Evolutionary conservation across 2,113 vertebrate genomes (phyloP).

Genomic region (Ictalurus punctatus): DNA sequence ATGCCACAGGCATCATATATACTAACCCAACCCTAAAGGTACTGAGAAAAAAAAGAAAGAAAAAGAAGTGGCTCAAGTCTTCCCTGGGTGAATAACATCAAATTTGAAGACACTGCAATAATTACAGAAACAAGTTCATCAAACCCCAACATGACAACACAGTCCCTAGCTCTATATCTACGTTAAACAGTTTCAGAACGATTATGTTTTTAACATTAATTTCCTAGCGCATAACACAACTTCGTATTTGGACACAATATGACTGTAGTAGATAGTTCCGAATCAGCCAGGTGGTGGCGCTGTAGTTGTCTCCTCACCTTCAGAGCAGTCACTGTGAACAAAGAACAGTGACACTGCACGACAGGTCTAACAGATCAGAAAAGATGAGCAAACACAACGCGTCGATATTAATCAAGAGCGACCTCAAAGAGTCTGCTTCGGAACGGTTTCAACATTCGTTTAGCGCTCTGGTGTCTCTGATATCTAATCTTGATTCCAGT

Average conservation of each 20-base stretch:
- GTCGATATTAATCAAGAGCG: background rate
- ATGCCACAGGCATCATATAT: background rate
- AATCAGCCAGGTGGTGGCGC: conserved; percentile 23
- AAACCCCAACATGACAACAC: background rate
- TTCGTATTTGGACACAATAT: background rate
- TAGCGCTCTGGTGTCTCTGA: background rate
- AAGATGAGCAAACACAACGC: background rate
- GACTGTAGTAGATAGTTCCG: background rate
- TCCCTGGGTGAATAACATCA: background rate
- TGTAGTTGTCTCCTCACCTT: conserved; percentile 3
- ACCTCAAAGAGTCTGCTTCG: background rate
- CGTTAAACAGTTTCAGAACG: background rate
- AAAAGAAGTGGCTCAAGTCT: background rate
- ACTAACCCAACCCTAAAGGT: background rate
- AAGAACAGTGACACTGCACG: background rate
- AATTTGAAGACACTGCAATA: background rate
- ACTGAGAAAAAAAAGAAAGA: background rate
- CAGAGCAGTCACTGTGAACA: background rate
- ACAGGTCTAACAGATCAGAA: background rate
- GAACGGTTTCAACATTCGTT: background rate
- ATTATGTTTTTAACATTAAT: background rate
- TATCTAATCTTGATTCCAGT: background rate
- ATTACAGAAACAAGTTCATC: background rate
- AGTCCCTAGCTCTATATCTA: background rate
- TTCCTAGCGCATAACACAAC: background rate